A percentile compares a stretch with the other conserved stretches of the same genome.
These are phyloP conservation scores for Rousettus leschenaultii DNA, from an alignment of 2,113 vertebrate species.

Conservation along the genomic window DNA sequence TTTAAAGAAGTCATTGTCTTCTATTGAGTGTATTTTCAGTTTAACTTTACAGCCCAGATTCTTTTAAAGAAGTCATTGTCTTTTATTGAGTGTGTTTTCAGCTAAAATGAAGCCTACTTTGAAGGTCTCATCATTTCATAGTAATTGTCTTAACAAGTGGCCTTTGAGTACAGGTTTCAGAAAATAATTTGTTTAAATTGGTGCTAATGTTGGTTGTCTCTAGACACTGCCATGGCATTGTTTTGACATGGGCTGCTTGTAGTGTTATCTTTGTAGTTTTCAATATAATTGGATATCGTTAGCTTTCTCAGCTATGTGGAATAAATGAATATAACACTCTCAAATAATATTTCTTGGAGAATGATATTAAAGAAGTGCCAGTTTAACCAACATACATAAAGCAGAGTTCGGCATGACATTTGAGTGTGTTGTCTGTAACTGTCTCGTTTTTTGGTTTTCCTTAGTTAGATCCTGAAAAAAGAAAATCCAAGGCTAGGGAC, in stretches of 20 bases:
- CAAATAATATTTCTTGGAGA: background rate
- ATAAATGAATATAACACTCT: background rate
- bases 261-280: constrained; percentile 41
- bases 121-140: constrained; percentile 30
- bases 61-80: constrained; percentile 1
- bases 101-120: background rate
- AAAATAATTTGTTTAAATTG: constrained; percentile 37
- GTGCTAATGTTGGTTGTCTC: background rate
- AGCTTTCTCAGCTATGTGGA: background rate
- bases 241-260: background rate
- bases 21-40: background rate
- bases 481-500: background rate
- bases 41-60: background rate
- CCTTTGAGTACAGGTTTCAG: background rate
- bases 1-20: constrained; percentile 38
- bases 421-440: constrained; percentile 20
- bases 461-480: background rate
- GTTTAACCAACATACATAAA: background rate
- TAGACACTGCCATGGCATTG: background rate
- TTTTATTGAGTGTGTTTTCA: background rate
- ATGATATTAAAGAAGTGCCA: background rate
- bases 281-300: background rate
- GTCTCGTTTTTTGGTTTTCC: background rate
- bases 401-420: background rate
- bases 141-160: constrained; percentile 43